phyloP scores from a whole-genome alignment of 1,140 invertebrate species.

The Reticulitermes speratus region DNA sequence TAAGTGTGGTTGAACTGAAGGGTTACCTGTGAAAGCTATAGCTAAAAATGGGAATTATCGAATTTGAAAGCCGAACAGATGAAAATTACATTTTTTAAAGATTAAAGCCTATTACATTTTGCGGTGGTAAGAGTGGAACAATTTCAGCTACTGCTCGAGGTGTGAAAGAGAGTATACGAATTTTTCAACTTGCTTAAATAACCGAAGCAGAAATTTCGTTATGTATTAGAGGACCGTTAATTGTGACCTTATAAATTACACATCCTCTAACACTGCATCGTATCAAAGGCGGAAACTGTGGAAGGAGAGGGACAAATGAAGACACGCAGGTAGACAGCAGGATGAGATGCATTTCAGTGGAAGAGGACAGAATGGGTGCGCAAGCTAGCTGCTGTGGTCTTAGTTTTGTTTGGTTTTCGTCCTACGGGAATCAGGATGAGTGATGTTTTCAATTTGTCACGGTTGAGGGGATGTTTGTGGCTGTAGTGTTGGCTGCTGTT shows the following conservation, averaged over 20 bases:
- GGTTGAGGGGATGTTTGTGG: constrained; percentile 8
- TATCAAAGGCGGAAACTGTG: not conserved
- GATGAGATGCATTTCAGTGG: not conserved
- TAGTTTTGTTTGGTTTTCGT: constrained; percentile 19
- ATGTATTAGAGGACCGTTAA: not conserved
- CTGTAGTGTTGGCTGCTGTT: not conserved
- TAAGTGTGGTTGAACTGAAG: too few species aligned
- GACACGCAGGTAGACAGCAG: not conserved
- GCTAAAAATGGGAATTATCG: too few species aligned
- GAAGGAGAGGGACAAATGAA: not conserved
- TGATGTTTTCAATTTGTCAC: constrained; percentile 19
- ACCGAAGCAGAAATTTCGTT: not conserved
- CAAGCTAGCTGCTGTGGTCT: not conserved
- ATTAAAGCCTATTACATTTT: too few species aligned
- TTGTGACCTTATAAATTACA: not conserved
- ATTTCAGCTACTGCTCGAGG: too few species aligned
- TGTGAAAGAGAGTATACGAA: too few species aligned
- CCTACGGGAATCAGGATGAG: constrained; percentile 3
- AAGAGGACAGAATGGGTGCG: not conserved
- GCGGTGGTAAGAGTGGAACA: too few species aligned
- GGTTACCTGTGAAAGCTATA: too few species aligned
- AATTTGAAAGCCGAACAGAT: too few species aligned
- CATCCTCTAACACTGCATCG: not conserved
- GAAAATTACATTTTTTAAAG: too few species aligned
- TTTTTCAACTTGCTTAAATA: not conserved